phyloP scores from a whole-genome alignment of 64 coral and sea anemone species.

The Actinia tenebrosa region DNA sequence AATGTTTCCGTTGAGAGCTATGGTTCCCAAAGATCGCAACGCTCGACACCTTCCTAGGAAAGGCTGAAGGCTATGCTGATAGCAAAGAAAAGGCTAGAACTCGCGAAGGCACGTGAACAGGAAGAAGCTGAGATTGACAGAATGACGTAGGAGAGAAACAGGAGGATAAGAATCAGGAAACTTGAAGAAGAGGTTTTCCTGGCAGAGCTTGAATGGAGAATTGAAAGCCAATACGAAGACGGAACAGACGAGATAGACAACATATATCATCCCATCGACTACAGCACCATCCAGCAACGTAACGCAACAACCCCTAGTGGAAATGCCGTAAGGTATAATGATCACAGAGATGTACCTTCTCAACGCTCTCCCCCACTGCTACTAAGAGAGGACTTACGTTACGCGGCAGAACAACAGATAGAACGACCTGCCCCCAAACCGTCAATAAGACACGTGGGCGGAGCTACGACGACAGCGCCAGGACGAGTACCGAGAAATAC shows the following conservation, averaged over 20 bases:
- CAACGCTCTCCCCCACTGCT: too few species aligned
- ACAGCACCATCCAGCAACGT: background rate
- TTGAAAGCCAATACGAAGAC: background rate
- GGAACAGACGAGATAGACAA: background rate
- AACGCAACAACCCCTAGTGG: too few species aligned
- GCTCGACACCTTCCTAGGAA: background rate
- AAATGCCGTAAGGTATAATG: too few species aligned
- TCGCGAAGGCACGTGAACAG: slow-evolving; percentile 7
- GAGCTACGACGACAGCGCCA: background rate
- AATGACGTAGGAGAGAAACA: background rate
- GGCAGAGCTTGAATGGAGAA: slow-evolving; percentile 21
- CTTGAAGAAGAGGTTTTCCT: slow-evolving; percentile 18
- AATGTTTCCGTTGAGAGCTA: background rate
- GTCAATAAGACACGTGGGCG: background rate
- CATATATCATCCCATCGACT: background rate
- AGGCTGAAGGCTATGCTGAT: background rate
- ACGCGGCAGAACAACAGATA: too few species aligned
- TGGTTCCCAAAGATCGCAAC: background rate
- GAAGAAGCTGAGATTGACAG: slow-evolving; percentile 23
- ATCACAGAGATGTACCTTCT: too few species aligned
- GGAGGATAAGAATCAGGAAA: background rate
- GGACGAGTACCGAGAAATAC: background rate
- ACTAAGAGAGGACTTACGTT: too few species aligned
- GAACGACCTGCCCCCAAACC: background rate
- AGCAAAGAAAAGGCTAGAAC: slow-evolving; percentile 27